These are phyloP conservation scores for Empis stercorea DNA, from an alignment of 2,888 invertebrate species.

Conservation along the genomic window DNA sequence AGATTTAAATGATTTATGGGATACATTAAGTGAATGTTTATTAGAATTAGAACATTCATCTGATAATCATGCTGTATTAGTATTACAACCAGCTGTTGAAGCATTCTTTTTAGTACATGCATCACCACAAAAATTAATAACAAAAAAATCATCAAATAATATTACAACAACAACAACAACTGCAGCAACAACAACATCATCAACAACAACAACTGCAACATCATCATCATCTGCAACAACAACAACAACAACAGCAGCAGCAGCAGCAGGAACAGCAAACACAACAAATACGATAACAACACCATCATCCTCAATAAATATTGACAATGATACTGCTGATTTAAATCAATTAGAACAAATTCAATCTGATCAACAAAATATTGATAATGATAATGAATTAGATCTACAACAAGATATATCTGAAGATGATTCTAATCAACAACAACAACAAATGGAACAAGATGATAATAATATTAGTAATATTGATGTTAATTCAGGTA, in stretches of 20 bases:
- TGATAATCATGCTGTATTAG: constrained; percentile 77
- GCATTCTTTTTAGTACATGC: constrained; percentile 84
- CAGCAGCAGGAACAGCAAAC: too few relatives aligned
- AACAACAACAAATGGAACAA: constrained; percentile 4
- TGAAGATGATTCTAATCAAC: not conserved
- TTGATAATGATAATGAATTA: constrained; percentile 3
- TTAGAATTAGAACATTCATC: constrained; percentile 67
- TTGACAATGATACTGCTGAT: not conserved
- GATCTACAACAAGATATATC: not conserved
- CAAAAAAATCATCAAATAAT: constrained; percentile 15
- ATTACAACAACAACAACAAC: not conserved
- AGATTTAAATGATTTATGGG: constrained; percentile 61
- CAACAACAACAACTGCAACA: constrained; percentile 7
- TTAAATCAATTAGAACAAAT: not conserved
- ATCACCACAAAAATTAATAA: constrained; percentile 38
- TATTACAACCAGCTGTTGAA: constrained; percentile 76
- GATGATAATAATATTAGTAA: not conserved
- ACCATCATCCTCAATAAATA: not conserved
- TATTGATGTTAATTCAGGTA: constrained; percentile 1
- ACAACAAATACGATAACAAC: too few relatives aligned
- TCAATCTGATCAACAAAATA: not conserved
- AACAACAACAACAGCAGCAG: not conserved
- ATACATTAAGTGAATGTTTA: constrained; percentile 63
- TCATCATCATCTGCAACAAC: not conserved
- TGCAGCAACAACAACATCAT: constrained; percentile 11